Evolutionary conservation across 37 sponge, comb jelly and placozoan genomes (phyloP).

Genomic region (Geodia barretti): DNA sequence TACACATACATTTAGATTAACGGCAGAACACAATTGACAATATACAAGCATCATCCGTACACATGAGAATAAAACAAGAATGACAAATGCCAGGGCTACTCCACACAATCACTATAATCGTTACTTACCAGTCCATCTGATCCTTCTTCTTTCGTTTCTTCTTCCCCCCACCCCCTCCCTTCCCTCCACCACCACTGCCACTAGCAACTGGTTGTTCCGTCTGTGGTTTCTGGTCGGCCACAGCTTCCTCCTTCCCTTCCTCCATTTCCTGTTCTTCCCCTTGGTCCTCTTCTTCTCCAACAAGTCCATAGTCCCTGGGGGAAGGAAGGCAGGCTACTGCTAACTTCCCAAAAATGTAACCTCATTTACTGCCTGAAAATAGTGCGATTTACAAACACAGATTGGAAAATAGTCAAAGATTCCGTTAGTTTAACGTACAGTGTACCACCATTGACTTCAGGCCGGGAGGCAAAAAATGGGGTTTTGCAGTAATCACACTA

Average conservation of each 20-base stretch:
- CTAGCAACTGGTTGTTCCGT: conserved; percentile 1
- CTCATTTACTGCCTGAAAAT: too few species aligned
- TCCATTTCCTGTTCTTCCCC: background rate
- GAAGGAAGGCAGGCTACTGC: background rate
- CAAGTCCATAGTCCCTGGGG: background rate
- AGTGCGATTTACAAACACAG: background rate
- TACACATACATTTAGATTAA: too few species aligned
- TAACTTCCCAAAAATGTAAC: too few species aligned
- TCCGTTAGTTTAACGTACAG: too few species aligned
- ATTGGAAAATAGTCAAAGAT: too few species aligned
- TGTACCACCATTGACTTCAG: too few species aligned
- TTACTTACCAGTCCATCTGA: background rate
- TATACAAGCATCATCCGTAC: background rate
- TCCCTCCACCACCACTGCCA: conserved; percentile 20
- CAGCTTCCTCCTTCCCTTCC: background rate
- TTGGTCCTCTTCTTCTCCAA: background rate
- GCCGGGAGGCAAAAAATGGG: too few species aligned
- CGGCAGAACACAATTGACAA: background rate
- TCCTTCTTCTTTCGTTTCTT: conserved; percentile 25
- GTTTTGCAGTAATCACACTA: too few species aligned
- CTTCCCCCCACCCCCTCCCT: too few species aligned
- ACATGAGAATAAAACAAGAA: background rate
- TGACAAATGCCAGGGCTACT: background rate
- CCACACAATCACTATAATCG: too few species aligned
- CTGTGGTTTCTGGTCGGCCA: background rate